These are phyloP conservation scores for Rhopalosiphum padi DNA, from an alignment of 1,140 invertebrate species.

Conservation along the genomic window DNA sequence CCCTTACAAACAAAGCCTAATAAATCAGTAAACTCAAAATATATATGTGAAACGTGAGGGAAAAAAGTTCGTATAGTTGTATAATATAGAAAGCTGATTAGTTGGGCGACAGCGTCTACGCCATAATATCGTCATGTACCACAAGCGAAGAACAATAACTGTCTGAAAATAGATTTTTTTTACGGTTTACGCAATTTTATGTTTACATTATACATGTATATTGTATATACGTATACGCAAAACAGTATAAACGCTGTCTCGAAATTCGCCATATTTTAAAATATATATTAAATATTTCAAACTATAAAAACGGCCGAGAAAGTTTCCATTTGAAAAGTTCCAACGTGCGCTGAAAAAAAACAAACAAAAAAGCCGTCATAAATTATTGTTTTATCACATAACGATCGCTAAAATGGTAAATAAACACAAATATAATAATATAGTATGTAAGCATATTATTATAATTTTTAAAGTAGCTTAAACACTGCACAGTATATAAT, in stretches of 20 bases:
- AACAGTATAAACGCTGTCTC: neutral
- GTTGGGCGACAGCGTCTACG: neutral
- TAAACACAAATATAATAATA: neutral
- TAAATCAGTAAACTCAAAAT: slow-evolving; percentile 26
- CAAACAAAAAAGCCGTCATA: neutral
- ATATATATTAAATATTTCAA: neutral
- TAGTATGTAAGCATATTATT: neutral
- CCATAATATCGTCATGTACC: neutral
- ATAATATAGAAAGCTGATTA: slow-evolving; percentile 5
- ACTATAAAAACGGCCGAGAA: neutral
- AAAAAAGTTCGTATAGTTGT: neutral
- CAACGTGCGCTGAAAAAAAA: neutral
- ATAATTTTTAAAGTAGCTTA: neutral
- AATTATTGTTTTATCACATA: neutral
- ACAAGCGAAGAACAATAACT: slow-evolving; percentile 7
- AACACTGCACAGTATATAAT: neutral
- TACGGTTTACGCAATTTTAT: neutral
- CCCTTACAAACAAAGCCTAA: neutral
- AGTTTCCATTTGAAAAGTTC: slow-evolving; percentile 15
- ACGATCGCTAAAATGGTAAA: neutral
- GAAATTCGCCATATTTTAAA: neutral
- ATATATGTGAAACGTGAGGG: neutral
- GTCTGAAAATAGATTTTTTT: neutral
- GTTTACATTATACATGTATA: neutral
- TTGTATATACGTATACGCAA: neutral